A percentile compares a stretch with the other conserved stretches of the same genome.
These are phyloP conservation scores for Callopanchax toddi DNA, from an alignment of 2,113 vertebrate species.

Conservation along the genomic window DNA sequence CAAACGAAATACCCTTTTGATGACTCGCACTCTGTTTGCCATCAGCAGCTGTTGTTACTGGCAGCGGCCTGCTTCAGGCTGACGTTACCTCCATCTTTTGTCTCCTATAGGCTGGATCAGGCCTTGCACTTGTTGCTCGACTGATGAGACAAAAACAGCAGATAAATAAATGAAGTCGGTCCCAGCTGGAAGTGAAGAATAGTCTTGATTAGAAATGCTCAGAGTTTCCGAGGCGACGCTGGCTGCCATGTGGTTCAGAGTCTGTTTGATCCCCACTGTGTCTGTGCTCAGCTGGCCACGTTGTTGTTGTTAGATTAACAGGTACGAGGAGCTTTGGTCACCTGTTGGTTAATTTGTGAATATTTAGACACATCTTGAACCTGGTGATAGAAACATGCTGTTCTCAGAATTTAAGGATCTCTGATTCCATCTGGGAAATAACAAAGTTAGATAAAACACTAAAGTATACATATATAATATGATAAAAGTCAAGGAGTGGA, in stretches of 20 bases:
- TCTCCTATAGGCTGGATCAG: constrained; percentile 30
- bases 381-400: constrained; percentile 34
- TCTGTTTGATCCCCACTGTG: constrained; percentile 55
- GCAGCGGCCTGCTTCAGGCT: constrained; percentile 34
- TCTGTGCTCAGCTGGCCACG: constrained; percentile 52
- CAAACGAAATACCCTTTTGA: constrained; percentile 72
- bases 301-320: constrained; percentile 73
- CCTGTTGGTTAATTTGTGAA: constrained; percentile 76
- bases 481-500: too few species aligned
- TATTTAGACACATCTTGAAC: constrained; percentile 43
- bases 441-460: too few species aligned
- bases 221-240: constrained; percentile 73
- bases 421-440: too few species aligned
- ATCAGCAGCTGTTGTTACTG: constrained; percentile 72
- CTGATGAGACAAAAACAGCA: constrained; percentile 38
- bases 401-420: constrained; percentile 11
- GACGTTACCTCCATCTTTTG: constrained; percentile 60
- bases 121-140: constrained; percentile 50
- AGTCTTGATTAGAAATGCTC: constrained; percentile 58
- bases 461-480: too few species aligned
- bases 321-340: constrained; percentile 63
- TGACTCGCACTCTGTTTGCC: constrained; percentile 72
- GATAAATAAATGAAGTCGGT: constrained; percentile 38
- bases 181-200: constrained; percentile 50
- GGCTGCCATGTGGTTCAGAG: constrained; percentile 44